These are phyloP conservation scores for Geococcyx californianus DNA, from an alignment of 2,113 vertebrate species.

Conservation along the genomic window DNA sequence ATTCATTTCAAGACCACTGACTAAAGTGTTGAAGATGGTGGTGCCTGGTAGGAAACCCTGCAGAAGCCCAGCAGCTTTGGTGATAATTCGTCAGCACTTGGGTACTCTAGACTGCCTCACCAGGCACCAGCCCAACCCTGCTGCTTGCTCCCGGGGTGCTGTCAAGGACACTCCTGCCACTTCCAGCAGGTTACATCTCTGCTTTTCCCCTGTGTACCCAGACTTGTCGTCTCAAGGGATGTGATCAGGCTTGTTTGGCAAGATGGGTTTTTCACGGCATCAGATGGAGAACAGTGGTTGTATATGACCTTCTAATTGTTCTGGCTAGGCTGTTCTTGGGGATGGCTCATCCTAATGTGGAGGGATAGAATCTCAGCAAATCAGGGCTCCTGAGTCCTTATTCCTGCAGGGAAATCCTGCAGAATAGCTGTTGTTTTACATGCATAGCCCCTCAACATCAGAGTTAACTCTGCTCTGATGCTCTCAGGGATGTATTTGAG, in stretches of 20 bases:
- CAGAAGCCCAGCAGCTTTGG: background rate
- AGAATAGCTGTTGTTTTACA: background rate
- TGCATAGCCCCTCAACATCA: background rate
- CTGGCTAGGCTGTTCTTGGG: too few species aligned
- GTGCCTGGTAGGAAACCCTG: background rate
- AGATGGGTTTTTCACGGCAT: background rate
- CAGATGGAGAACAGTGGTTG: too few species aligned
- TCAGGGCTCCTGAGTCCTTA: background rate
- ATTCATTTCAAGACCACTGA: background rate
- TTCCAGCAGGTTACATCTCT: background rate
- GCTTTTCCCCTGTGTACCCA: background rate
- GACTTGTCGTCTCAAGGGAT: background rate
- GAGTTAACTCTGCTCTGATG: background rate
- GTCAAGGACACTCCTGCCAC: background rate
- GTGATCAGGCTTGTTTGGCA: background rate
- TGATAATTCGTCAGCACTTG: background rate
- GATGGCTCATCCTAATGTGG: background rate
- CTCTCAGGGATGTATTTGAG: background rate
- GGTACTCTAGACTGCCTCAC: accelerated
- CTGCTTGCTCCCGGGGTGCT: background rate
- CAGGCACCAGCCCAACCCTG: background rate
- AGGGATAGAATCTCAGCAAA: background rate
- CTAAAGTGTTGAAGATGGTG: accelerated
- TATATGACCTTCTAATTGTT: too few species aligned
- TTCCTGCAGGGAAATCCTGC: background rate